Evolutionary conservation across 1,140 invertebrate species (phyloP).

Genomic region (Helicorthomorpha holstii): DNA sequence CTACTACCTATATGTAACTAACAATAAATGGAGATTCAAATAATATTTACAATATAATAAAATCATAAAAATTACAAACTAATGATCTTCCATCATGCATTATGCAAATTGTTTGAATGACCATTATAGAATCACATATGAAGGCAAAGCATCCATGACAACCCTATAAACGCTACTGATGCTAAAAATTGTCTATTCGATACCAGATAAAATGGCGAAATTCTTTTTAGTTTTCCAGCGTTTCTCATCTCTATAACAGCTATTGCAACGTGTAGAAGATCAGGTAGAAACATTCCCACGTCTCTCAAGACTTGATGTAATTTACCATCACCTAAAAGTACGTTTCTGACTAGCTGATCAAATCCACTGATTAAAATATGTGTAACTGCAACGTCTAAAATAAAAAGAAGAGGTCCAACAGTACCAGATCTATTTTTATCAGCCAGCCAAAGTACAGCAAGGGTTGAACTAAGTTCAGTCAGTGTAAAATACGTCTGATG

Average conservation of each 20-base stretch:
- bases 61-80: too few relatives aligned
- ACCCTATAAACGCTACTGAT: neutral
- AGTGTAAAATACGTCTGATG: slow-evolving; percentile 51
- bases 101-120: too few relatives aligned
- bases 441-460: slow-evolving; percentile 28
- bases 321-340: slow-evolving; percentile 46
- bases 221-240: slow-evolving; percentile 8
- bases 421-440: slow-evolving; percentile 39
- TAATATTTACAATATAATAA: too few relatives aligned
- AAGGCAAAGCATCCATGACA: neutral
- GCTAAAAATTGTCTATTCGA: neutral
- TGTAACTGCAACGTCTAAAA: slow-evolving; percentile 32
- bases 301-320: slow-evolving; percentile 46
- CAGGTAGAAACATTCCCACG: slow-evolving; percentile 54
- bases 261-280: slow-evolving; percentile 45
- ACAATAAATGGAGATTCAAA: too few relatives aligned
- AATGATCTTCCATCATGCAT: too few relatives aligned
- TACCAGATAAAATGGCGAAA: neutral
- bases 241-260: slow-evolving; percentile 30
- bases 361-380: slow-evolving; percentile 52
- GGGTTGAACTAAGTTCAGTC: slow-evolving; percentile 52
- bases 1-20: too few relatives aligned
- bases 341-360: slow-evolving; percentile 58
- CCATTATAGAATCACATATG: too few relatives aligned
- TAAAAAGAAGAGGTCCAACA: slow-evolving; percentile 39